Evolutionary conservation across 2,888 invertebrate genomes (phyloP), one percentile per base, ranked within the genome.

Genomic region (Papilio gigon): DNA sequence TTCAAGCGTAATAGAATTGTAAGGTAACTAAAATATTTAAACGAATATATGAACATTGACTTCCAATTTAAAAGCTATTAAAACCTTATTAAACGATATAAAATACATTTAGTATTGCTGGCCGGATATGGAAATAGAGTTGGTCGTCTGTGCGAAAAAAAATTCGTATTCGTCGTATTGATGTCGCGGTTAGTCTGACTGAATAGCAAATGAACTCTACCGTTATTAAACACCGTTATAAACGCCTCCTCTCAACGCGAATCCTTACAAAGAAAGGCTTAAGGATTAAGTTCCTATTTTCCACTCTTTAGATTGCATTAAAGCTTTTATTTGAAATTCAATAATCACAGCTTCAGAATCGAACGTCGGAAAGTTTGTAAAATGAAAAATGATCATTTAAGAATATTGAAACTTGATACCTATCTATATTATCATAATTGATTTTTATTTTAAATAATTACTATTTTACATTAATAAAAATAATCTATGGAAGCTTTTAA

Each of bases 161-260:
- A 82, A 82, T 84, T 85, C 81, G 80, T 84, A 86, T 86, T 84
- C 85, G 77, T 71, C 72, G 83, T 84, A 84, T 84, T 78, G 81
- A 83, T 84, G 85, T 83, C 82, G 83, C 78, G 75, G 75, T 74
- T 75, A 76, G 77, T 80, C 80, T 80, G 75, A 75, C 78, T 85
- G 90, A 89, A 90, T 90, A 88, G 83, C 78, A 89, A 90, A 86
- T 84, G 83, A 80, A 80, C 42, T 75, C 79, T 81, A 89, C 90
- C 89, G 90, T 90, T 90, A 90, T 70, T n/a, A 68, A 72, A 70
- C 68, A 85, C 89, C 89, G 90, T 90, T 90, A 89, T 77, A 73
- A 73, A 79, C 82, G 80, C 84, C 83, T 82, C 77, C 79, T 81
- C 82, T 84, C 75, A 71, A 70, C 74, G 74, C 64, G 71, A 75